Evolutionary conservation across 2,888 invertebrate genomes (phyloP).

Genomic region (Harpalus rufipes): DNA sequence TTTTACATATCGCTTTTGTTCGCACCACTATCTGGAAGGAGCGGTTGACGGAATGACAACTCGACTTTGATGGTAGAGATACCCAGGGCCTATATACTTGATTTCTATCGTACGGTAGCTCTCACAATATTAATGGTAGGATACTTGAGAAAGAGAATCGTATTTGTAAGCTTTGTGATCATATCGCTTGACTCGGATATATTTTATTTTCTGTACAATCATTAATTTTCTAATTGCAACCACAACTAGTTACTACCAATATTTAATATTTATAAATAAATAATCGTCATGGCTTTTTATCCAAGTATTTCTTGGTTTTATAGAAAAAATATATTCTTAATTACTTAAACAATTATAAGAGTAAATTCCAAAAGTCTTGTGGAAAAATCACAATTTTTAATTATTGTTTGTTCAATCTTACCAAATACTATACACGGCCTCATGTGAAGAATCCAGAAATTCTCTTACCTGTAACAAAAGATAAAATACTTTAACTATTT

Average conservation of each 20-base stretch:
- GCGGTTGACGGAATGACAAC: constrained; percentile 39
- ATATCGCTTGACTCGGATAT: constrained; percentile 34
- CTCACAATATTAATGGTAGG: constrained; percentile 39
- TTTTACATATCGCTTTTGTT: constrained; percentile 55
- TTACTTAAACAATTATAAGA: no score
- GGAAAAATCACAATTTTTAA: no score
- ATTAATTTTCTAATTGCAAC: constrained; percentile 10
- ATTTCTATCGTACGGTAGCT: constrained; percentile 49
- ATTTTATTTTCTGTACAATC: constrained; percentile 41
- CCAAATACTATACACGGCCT: no score
- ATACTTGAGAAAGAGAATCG: constrained; percentile 47
- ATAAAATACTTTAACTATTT: no score
- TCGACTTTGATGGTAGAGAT: constrained; percentile 30
- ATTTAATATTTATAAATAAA: not conserved
- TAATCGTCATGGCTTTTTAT: no score
- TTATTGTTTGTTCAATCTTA: no score
- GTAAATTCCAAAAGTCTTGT: no score
- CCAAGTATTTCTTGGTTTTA: no score
- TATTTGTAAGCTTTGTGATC: constrained; percentile 36
- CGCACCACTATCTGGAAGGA: constrained; percentile 16
- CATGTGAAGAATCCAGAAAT: no score
- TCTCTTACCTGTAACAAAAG: no score
- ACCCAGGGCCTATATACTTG: not conserved
- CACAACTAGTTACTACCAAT: not conserved
- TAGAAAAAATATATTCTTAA: no score